Conservation (phyloP, 2,797 vertebrate genomes). For the Mormyrus hasselquistii region DNA sequence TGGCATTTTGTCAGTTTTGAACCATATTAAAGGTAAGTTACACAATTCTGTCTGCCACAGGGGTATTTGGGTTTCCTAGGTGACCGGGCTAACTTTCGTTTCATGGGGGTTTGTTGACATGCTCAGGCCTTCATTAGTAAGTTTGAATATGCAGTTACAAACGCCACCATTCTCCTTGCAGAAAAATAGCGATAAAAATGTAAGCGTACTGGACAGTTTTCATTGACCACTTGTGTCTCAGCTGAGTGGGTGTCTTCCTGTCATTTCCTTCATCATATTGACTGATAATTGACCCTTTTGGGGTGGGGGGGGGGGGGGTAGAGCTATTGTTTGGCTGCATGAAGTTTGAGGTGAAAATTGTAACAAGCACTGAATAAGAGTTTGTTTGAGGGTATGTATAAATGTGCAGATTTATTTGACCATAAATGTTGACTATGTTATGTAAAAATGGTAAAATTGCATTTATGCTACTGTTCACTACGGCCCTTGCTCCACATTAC, state of each 20-base stretch:
- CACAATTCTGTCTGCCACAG: neutral
- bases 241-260: neutral
- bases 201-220: neutral
- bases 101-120: neutral
- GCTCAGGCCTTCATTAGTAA: neutral
- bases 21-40: constrained; percentile 1
- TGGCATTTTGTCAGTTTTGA: neutral
- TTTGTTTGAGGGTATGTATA: neutral
- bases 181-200: neutral
- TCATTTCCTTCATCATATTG: neutral
- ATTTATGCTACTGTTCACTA: neutral
- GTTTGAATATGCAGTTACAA: neutral
- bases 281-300: neutral
- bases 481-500: neutral
- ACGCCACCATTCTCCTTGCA: too few relatives aligned
- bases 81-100: neutral
- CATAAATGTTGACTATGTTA: neutral
- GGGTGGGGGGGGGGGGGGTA: neutral
- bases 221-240: neutral
- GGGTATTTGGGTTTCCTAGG: constrained; percentile 6
- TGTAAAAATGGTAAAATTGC: neutral
- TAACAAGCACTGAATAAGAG: neutral
- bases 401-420: neutral
- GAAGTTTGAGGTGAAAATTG: neutral
- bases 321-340: neutral